phyloP scores from a whole-genome alignment of 2,888 invertebrate species.

The Campopleginae sp. region DNA sequence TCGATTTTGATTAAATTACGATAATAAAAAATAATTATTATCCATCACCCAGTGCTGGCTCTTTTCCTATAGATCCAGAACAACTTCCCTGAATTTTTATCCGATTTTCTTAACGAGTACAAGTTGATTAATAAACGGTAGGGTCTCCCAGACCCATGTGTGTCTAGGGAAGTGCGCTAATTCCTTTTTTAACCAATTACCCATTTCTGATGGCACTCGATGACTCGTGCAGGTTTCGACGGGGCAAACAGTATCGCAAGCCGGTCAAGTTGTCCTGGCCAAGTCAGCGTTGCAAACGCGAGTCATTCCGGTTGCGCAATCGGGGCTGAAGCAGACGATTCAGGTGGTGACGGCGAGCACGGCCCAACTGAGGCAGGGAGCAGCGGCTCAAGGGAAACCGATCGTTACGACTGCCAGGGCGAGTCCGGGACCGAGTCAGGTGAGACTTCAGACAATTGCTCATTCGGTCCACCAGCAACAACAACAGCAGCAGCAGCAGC shows the following conservation, averaged over 20 bases:
- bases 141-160: too few relatives aligned
- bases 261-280: slow-evolving; percentile 87
- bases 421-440: slow-evolving; percentile 86
- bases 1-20: not conserved
- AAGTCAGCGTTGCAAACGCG: slow-evolving; percentile 87
- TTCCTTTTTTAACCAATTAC: too few relatives aligned
- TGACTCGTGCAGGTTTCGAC: slow-evolving; percentile 76
- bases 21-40: not conserved
- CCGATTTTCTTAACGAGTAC: too few relatives aligned
- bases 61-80: too few relatives aligned
- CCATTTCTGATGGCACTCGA: not conserved
- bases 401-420: slow-evolving; percentile 85
- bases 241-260: slow-evolving; percentile 85
- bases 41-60: too few relatives aligned
- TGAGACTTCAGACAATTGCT: slow-evolving; percentile 87
- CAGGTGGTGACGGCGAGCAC: slow-evolving; percentile 84
- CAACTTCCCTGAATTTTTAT: too few relatives aligned
- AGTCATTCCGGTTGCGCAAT: slow-evolving; percentile 87
- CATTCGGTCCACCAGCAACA: slow-evolving; percentile 86
- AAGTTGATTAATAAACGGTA: too few relatives aligned
- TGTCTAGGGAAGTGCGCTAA: too few relatives aligned
- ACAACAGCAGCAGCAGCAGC: slow-evolving; percentile 74
- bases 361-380: slow-evolving; percentile 83
- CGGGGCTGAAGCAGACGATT: slow-evolving; percentile 86
- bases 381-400: slow-evolving; percentile 80